Base-by-base conservation (phyloP, 35 echinoderm and acorn worm genomes). In the Ophiothrix spiculata region DNA sequence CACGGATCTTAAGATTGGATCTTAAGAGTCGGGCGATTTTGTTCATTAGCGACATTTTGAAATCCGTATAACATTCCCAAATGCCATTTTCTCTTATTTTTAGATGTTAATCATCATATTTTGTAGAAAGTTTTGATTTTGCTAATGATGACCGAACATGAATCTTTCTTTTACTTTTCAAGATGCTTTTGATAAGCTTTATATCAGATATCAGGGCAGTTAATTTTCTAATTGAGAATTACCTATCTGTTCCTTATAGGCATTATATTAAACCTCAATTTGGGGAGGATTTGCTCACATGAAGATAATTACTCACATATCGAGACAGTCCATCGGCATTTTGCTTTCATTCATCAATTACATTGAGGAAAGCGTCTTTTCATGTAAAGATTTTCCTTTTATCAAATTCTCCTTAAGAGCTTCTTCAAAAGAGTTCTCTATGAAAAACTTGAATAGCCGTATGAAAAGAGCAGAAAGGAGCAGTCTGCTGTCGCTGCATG, bases 251-350 rank as follows among this genome's bases (percentile, higher is more conserved):
- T 69, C 60, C 60, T 69, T 69, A 69, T 2, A 69, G 60, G 60
- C 60, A 69, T n/a, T 69, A 69, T 69, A 69, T 69, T 69, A 69
- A 69, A 69, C 10, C 60, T 69, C 60, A n/a, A 69, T 69, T 69
- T 15, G 60, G 25, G 29, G 17, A 28, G 2, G 29, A 25, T 49
- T 69, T 69, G 60, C 60, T 69, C 60, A 69, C 60, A 69, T 69
- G 60, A 25, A n/a, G 60, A 10, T 69, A 15, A 69, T 69, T 25
- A 69, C 29, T 69, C 60, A 69, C 60, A 28, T 69, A 69, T 69
- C 60, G 23, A n/a, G 60, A 69, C 19, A 49, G 4, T 25, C 60
- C 60, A 69, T 69, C 6, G 60, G 60, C 60, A 69, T 6, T 69
- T 6, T 69, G 17, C 60, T 69, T 69, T 69, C 60, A 69, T 69